phyloP scores from a whole-genome alignment of 2,113 vertebrate genomes.

The Amblyornis subalaris region DNA sequence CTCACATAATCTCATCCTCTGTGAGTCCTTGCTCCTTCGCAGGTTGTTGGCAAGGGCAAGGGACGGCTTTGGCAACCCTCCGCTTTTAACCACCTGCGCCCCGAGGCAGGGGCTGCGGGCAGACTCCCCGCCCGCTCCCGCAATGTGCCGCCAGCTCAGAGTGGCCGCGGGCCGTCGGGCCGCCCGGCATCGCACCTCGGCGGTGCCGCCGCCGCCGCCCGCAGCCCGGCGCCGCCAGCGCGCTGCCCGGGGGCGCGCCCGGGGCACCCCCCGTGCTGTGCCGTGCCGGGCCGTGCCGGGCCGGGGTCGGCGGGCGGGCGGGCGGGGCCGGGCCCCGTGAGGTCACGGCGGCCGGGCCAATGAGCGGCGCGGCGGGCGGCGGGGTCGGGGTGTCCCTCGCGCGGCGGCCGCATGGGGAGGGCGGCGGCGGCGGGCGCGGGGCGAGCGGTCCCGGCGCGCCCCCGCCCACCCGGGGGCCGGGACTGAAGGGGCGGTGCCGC shows the following conservation, averaged over 20 bases:
- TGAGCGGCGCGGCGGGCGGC: not conserved
- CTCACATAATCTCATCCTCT: not conserved
- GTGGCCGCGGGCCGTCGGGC: not conserved
- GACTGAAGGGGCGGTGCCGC: not conserved
- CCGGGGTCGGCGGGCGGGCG: not conserved
- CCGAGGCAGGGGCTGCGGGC: not conserved
- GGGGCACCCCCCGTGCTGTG: no score
- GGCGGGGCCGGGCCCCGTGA: not conserved
- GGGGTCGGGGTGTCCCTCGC: not conserved
- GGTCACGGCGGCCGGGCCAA: conserved; percentile 28
- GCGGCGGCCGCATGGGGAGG: not conserved
- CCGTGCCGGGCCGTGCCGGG: no score
- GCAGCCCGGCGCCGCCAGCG: not conserved
- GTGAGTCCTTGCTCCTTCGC: not conserved
- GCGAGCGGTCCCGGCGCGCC: not conserved
- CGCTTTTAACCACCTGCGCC: fast-evolving
- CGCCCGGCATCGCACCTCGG: not conserved
- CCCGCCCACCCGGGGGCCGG: not conserved
- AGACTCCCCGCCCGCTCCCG: not conserved
- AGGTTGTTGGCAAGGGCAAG: not conserved
- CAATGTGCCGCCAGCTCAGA: not conserved
- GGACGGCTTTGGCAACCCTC: not conserved
- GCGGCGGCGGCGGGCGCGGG: not conserved
- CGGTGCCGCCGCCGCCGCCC: not conserved
- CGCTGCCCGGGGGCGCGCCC: no score